Conservation (phyloP, 2,113 vertebrate genomes). For the Euleptes europaea region DNA sequence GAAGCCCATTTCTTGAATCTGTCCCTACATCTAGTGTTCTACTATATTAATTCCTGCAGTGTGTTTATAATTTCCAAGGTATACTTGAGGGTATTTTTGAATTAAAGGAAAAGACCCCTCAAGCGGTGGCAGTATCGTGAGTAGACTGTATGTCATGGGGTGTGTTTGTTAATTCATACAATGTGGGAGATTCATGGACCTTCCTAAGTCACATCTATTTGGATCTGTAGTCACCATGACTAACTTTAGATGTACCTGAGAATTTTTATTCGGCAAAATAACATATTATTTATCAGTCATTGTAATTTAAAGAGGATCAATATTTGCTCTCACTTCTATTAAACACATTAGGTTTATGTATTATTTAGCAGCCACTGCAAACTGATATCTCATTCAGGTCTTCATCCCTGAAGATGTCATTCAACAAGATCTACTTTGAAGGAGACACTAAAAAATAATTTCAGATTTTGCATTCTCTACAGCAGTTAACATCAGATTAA, state of each 20-base stretch:
- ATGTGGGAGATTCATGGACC: too few relatives aligned
- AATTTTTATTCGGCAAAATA: not conserved
- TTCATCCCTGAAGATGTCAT: not conserved
- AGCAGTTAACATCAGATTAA: not conserved
- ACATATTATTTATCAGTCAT: not conserved
- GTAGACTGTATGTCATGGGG: too few relatives aligned
- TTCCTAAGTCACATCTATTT: not conserved
- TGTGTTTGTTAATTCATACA: too few relatives aligned
- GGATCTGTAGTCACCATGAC: not conserved
- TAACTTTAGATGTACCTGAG: not conserved
- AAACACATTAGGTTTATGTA: slow-evolving; percentile 14
- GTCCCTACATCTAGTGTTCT: too few relatives aligned
- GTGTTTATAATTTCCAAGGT: too few relatives aligned
- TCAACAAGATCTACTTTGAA: not conserved
- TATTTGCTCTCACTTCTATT: slow-evolving; percentile 26
- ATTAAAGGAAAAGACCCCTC: too few relatives aligned
- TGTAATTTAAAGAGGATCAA: slow-evolving; percentile 11
- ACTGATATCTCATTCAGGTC: slow-evolving; percentile 7
- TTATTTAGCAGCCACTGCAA: slow-evolving; percentile 23
- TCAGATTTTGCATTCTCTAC: not conserved
- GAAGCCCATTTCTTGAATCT: too few relatives aligned
- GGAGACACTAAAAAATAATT: not conserved
- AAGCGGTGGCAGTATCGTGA: too few relatives aligned
- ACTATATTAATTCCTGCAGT: too few relatives aligned
- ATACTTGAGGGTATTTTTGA: too few relatives aligned